phyloP scores from a whole-genome alignment of 2,888 invertebrate genomes.

The Epirrhoe alternata region DNA sequence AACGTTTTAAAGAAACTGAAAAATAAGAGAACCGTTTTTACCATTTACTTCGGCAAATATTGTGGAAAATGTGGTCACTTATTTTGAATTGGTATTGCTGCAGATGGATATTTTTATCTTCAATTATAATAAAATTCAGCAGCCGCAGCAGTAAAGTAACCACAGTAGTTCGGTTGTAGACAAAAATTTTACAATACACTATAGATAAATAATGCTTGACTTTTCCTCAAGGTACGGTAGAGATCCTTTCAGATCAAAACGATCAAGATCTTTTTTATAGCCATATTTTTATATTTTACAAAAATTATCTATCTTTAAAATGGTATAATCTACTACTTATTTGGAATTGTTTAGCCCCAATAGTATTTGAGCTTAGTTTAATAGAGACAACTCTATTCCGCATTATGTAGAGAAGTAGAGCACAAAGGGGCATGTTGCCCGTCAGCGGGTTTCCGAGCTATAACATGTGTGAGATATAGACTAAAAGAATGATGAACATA shows the following conservation, averaged over 20 bases:
- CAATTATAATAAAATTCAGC: not conserved
- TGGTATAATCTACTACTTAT: conserved; percentile 10
- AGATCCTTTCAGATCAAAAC: no score
- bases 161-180: no score
- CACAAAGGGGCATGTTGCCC: conserved; percentile 65
- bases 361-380: conserved; percentile 50
- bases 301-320: not conserved
- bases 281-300: not conserved
- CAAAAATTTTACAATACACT: no score
- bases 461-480: conserved; percentile 37
- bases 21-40: conserved; percentile 12
- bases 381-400: conserved; percentile 51
- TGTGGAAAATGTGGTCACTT: conserved; percentile 18
- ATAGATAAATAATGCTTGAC: no score
- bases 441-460: conserved; percentile 51
- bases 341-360: conserved; percentile 15
- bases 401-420: conserved; percentile 49
- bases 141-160: no score
- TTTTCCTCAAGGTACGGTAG: no score
- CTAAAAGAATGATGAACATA: conserved; percentile 7
- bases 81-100: not conserved
- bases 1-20: conserved; percentile 22
- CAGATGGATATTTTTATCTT: not conserved
- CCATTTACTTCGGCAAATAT: conserved; percentile 11
- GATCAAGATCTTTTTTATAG: no score